A percentile compares a stretch with the other conserved stretches of the same genome.
These are phyloP conservation scores for Montipora foliosa DNA, from an alignment of 64 coral and sea anemone genomes.

Conservation along the genomic window DNA sequence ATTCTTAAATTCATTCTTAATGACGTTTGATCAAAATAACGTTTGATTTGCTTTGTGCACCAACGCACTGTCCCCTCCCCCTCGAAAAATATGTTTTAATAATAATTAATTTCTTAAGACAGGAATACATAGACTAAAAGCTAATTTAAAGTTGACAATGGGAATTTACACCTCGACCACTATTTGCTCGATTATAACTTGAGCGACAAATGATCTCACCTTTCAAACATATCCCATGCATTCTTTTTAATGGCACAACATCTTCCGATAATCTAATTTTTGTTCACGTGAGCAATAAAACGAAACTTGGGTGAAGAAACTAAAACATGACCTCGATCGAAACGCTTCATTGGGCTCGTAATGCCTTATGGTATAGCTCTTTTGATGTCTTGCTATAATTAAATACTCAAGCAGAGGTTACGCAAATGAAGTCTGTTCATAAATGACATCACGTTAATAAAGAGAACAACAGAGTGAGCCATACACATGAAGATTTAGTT, in stretches of 20 bases:
- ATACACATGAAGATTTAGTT: not conserved
- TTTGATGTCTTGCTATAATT: not conserved
- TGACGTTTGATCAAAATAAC: too few species aligned
- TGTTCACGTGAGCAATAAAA: not conserved
- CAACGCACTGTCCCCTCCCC: too few species aligned
- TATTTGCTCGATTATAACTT: too few species aligned
- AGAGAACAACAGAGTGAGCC: not conserved
- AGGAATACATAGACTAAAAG: too few species aligned
- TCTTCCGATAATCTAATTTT: not conserved
- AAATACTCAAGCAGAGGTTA: not conserved
- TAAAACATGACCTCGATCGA: not conserved
- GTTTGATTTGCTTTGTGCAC: too few species aligned
- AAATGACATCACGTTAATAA: slow-evolving; percentile 7
- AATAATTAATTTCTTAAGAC: too few species aligned
- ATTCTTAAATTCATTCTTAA: too few species aligned
- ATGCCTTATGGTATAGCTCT: slow-evolving; percentile 11
- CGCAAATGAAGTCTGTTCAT: not conserved
- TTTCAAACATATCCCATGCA: not conserved
- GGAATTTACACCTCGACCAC: too few species aligned
- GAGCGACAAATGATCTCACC: too few species aligned
- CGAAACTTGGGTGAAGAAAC: not conserved
- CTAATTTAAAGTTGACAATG: too few species aligned
- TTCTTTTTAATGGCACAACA: not conserved
- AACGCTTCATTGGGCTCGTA: not conserved
- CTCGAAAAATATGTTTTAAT: too few species aligned